Evolutionary conservation across 2,113 vertebrate species (phyloP), one percentile per base, ranked within the genome.

Genomic region (Siniperca knerii): DNA sequence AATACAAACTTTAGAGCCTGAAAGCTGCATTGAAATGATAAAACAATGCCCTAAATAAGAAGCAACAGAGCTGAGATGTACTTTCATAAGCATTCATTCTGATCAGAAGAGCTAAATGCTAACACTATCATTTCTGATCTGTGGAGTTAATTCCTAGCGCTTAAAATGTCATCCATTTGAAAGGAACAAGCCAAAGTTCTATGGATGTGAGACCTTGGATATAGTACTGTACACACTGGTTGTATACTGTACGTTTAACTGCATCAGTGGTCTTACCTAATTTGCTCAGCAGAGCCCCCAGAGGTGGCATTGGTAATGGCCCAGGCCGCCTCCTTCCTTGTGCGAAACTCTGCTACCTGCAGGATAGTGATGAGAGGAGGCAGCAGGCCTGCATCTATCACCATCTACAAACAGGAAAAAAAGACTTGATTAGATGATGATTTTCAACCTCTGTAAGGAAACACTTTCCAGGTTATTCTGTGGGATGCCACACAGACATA

Each of bases 261-360:
- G 8, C 1, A 37, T 69, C 46, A 52, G 29, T 10, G 12, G 12
- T 71, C 46, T 46, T 29, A 96, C 94, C 98, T 97, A 89, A 99
- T 99, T 91, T 99, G 98, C 90, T 99, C 98, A 2, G 97, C 95
- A 77, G 98, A 99, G 74, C 98, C 98, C 75, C 98, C 98, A 0
- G 98, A 99, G 8, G 98, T 99, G 66, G 98, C 97, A 42, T 99
- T 99, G 91, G 98, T 99, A 82, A 99, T 99, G 62, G 98, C 98
- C 98, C 98, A 99, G 0, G 98, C 98, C 7, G 98, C 98, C 93
- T 99, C 98, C 93, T 99, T 99, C 84, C 97, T 96, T 91, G 98
- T 99, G 84, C 98, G 97, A 93, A 99, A 99, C 92, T 99, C 98
- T 55, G 98, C 97, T 0, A 97, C 98, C 94, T 99, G 98, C 90